Percentiles rank a stretch among this genome's conserved stretches.
These are phyloP conservation scores for Dryobates pubescens DNA, from an alignment of 2,797 vertebrate species.

Conservation along the genomic window DNA sequence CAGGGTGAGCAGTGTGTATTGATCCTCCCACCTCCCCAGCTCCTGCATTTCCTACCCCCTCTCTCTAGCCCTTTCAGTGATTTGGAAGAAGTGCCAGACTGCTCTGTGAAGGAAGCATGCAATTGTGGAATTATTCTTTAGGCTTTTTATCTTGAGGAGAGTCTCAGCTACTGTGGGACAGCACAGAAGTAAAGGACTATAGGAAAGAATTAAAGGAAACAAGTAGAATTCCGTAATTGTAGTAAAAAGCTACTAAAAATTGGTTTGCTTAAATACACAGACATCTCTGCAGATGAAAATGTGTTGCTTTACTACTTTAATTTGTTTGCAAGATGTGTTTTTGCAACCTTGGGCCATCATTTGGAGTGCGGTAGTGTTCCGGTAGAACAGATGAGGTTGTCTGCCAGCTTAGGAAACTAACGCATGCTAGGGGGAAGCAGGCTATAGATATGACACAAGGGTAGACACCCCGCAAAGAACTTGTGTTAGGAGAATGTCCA, in stretches of 20 bases:
- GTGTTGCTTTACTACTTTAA: background rate
- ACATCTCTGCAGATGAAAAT: background rate
- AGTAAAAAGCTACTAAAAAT: background rate
- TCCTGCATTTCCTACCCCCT: background rate
- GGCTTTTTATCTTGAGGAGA: background rate
- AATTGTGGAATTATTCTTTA: background rate
- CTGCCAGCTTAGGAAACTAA: conserved; percentile 29
- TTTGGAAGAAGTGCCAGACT: background rate
- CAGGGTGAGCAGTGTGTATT: background rate
- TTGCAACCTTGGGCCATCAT: background rate
- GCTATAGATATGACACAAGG: fast-evolving
- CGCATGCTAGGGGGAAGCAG: background rate
- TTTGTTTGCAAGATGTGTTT: background rate
- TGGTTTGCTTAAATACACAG: background rate
- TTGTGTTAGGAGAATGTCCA: background rate
- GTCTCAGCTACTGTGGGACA: background rate
- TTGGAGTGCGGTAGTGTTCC: background rate
- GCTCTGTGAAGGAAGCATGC: background rate
- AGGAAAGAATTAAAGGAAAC: background rate
- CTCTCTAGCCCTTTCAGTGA: background rate
- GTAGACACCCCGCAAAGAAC: background rate
- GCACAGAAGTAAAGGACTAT: background rate
- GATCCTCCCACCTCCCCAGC: background rate
- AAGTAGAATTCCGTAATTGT: background rate
- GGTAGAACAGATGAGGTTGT: background rate